These are phyloP conservation scores for Sorex maritimensis DNA, from an alignment of 2,797 vertebrate genomes.

Conservation along the genomic window DNA sequence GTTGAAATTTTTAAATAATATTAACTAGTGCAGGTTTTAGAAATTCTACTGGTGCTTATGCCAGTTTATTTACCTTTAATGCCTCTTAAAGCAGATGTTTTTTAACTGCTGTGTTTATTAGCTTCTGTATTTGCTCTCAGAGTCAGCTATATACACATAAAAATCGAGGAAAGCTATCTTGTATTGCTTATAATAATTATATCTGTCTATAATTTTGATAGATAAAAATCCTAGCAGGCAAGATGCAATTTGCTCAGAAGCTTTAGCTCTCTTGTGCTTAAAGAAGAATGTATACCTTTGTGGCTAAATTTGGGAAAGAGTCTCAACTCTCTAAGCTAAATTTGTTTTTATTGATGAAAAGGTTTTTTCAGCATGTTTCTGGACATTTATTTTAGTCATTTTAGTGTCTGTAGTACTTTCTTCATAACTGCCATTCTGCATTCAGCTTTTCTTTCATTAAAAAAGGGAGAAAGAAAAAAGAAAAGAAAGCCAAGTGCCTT, in stretches of 20 bases:
- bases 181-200: slow-evolving; percentile 41
- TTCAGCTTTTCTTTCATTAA: slow-evolving; percentile 81
- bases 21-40: slow-evolving; percentile 58
- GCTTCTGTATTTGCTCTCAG: slow-evolving; percentile 1
- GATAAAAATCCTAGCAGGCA: slow-evolving; percentile 60
- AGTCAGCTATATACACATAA: slow-evolving; percentile 52
- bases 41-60: slow-evolving; percentile 53
- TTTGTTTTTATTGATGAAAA: slow-evolving; percentile 93
- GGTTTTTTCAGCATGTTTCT: slow-evolving; percentile 93
- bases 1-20: slow-evolving; percentile 9
- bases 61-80: slow-evolving; percentile 58
- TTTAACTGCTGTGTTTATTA: slow-evolving; percentile 28
- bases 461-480: slow-evolving; percentile 60
- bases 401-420: slow-evolving; percentile 89
- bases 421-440: slow-evolving; percentile 80
- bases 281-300: slow-evolving; percentile 86
- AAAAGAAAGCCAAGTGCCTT: neutral
- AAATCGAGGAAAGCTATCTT: slow-evolving; percentile 69
- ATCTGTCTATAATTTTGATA: slow-evolving; percentile 46
- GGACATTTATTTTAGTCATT: slow-evolving; percentile 91
- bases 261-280: slow-evolving; percentile 72
- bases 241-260: slow-evolving; percentile 62
- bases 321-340: slow-evolving; percentile 89
- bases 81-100: slow-evolving; percentile 66
- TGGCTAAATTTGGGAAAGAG: slow-evolving; percentile 91